Evolutionary conservation across 2,113 vertebrate species (phyloP), one percentile per base, ranked within the genome.

Genomic region (Gasterosteus aculeatus): DNA sequence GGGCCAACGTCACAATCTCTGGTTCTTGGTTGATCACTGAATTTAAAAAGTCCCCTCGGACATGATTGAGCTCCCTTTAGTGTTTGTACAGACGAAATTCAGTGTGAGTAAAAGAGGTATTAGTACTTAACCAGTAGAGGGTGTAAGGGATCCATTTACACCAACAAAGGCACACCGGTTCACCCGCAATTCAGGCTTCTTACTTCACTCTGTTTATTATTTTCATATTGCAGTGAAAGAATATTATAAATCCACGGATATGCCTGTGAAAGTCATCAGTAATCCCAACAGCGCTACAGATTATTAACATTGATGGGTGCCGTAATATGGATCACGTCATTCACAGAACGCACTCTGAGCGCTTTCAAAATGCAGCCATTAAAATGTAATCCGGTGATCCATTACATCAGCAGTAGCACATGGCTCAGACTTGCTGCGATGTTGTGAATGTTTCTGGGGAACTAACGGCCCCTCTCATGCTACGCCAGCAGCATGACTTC

Each of bases 331-430:
- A 85, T 72, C 61, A 82, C 80, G 89, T 91, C 77, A 88, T 88
- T 89, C 87, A 83, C 84, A 80, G 77, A 82, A 87, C 82, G 15
- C 73, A 10, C 74, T 78, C 78, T 90, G 91, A 86, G 78, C 44
- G 0, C 5, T 11, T 60, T 58, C 78, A 58, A 85, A 71, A 85
- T 84, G 66, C 67, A 72, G 60, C 78, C 67, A 84, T 91, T 91
- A 89, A 89, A 91, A 83, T 72, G 64, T 82, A 90, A 87, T 91
- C 85, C 83, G 67, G 77, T 77, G 75, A 87, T 81, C 77, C 76
- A 91, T 93, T 90, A 92, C 91, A 81, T 93, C 93, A 92, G 42
- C 70, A 78, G 87, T 89, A 90, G 91, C 84, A 72, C 82, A 87
- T 77, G 80, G 75, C 64, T 69, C 60, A 72, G 62, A 87, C 85